phyloP scores from a whole-genome alignment of 2,888 invertebrate genomes.

The Napeogenes inachia region DNA sequence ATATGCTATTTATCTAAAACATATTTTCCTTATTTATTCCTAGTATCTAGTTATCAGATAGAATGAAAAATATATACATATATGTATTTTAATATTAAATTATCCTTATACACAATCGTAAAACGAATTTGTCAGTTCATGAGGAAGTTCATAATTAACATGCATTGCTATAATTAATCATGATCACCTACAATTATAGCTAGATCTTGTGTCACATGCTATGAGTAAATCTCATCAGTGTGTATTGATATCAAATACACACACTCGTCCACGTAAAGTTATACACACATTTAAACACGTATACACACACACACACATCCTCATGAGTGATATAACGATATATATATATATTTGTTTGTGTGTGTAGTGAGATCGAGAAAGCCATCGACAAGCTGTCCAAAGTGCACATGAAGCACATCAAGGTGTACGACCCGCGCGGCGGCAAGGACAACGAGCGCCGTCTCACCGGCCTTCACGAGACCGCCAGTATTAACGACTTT shows the following conservation, averaged over 20 bases:
- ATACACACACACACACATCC: neutral
- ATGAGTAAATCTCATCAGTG: constrained; percentile 3
- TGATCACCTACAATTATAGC: too few relatives aligned
- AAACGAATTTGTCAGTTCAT: too few relatives aligned
- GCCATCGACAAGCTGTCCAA: constrained; percentile 97
- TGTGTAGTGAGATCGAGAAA: constrained; percentile 90
- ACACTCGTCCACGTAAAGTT: neutral
- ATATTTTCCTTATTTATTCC: neutral
- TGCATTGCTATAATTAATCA: too few relatives aligned
- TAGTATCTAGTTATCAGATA: neutral
- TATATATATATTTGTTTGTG: constrained; percentile 29
- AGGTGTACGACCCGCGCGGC: constrained; percentile 96
- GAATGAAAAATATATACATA: neutral
- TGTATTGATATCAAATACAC: constrained; percentile 17
- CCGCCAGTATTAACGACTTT: constrained; percentile 97
- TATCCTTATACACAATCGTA: too few relatives aligned
- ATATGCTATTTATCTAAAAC: too few relatives aligned
- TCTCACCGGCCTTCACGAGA: constrained; percentile 96
- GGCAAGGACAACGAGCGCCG: constrained; percentile 98
- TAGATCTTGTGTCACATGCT: too few relatives aligned
- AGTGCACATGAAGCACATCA: constrained; percentile 94
- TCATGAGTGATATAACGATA: neutral
- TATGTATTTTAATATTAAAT: too few relatives aligned
- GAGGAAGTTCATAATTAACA: too few relatives aligned
- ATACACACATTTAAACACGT: too few relatives aligned